Evolutionary conservation across 2,113 vertebrate genomes (phyloP).

Genomic region (Pagrus major): DNA sequence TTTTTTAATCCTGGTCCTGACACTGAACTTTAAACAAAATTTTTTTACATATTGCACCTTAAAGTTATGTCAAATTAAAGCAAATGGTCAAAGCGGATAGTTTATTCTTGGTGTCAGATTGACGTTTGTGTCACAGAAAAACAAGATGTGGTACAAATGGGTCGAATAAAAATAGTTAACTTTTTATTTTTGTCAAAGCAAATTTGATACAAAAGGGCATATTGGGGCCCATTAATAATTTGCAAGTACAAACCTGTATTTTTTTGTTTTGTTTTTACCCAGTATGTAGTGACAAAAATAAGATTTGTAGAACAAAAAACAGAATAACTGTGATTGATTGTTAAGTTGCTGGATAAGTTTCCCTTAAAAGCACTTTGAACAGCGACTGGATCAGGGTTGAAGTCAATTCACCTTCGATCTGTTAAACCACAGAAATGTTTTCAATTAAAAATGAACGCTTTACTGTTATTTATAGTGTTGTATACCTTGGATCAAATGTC

Average conservation of each 20-base stretch:
- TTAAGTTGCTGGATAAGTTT: constrained; percentile 30
- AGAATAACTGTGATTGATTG: constrained; percentile 10
- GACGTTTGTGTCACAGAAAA: background rate
- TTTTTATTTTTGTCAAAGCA: constrained; percentile 69
- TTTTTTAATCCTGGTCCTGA: too few species aligned
- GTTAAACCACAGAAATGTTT: background rate
- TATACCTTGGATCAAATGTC: constrained; percentile 7
- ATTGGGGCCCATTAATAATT: constrained; percentile 40
- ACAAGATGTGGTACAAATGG: background rate
- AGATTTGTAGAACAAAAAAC: constrained; percentile 26
- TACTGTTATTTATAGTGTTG: constrained; percentile 6
- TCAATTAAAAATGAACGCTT: background rate
- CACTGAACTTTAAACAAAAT: too few species aligned
- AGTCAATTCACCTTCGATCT: constrained; percentile 15
- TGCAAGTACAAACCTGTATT: constrained; percentile 56
- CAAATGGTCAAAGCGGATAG: background rate
- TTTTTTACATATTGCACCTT: too few species aligned
- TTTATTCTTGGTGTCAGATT: background rate
- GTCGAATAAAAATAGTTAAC: constrained; percentile 59
- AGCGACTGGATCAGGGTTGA: constrained; percentile 9
- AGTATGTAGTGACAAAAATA: constrained; percentile 25
- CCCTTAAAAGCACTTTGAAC: constrained; percentile 53
- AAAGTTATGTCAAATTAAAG: too few species aligned
- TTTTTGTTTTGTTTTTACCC: constrained; percentile 10
- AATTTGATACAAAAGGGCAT: constrained; percentile 68